A percentile compares a stretch with the other conserved stretches of the same genome.
These are phyloP conservation scores for Aleiodes leptofemur DNA, from an alignment of 2,888 invertebrate species.

Conservation along the genomic window DNA sequence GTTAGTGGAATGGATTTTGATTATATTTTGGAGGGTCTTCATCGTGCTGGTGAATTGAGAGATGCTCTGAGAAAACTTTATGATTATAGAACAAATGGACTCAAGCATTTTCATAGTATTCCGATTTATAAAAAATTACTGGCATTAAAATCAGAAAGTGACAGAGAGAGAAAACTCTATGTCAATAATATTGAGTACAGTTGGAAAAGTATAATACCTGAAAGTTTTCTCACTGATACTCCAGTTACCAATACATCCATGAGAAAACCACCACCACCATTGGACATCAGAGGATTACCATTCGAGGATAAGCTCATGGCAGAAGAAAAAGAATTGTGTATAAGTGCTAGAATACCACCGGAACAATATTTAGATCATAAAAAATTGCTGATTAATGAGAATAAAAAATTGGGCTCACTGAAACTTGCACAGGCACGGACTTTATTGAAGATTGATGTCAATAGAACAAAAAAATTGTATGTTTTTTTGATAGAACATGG, in stretches of 20 bases:
- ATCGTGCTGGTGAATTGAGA: conserved; percentile 83
- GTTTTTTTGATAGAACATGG: conserved; percentile 86
- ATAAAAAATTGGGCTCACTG: conserved; percentile 84
- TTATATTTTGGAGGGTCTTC: conserved; percentile 85
- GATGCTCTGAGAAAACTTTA: conserved; percentile 79
- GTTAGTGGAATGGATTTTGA: conserved; percentile 85
- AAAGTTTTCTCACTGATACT: conserved; percentile 49
- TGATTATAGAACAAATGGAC: conserved; percentile 84
- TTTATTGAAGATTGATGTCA: conserved; percentile 94
- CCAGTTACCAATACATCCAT: conserved; percentile 59
- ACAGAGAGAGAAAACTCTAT: conserved; percentile 75
- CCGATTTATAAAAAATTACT: conserved; percentile 82
- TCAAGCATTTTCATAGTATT: conserved; percentile 81
- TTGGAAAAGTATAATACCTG: conserved; percentile 64
- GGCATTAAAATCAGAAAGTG: conserved; percentile 78
- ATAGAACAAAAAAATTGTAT: conserved; percentile 92
- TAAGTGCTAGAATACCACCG: conserved; percentile 85
- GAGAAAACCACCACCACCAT: conserved; percentile 75
- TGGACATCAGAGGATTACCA: conserved; percentile 85
- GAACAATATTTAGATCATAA: conserved; percentile 88
- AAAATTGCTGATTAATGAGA: conserved; percentile 84
- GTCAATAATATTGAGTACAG: conserved; percentile 69
- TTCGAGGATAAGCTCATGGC: conserved; percentile 85
- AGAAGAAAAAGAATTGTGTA: conserved; percentile 87
- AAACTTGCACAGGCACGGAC: conserved; percentile 88